These are phyloP conservation scores for Isaurus tuberculatus DNA, from an alignment of 92 coral and sea anemone species.

Conservation along the genomic window DNA sequence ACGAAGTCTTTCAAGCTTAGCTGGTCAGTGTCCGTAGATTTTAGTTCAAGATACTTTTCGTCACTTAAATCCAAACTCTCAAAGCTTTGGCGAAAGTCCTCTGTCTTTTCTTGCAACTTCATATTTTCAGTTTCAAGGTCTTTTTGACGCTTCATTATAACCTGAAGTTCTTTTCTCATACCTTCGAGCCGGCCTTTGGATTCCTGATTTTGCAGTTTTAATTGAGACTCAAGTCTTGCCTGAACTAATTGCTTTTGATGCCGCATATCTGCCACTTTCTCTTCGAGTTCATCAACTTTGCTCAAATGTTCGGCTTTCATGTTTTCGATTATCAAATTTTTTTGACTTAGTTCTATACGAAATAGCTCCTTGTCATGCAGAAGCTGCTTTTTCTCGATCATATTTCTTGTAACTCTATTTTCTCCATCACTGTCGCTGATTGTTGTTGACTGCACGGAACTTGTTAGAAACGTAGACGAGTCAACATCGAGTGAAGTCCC, in stretches of 20 bases:
- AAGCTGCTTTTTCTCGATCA: conserved; percentile 93
- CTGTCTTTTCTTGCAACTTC: conserved; percentile 86
- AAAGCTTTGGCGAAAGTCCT: conserved; percentile 75
- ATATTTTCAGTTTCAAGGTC: conserved; percentile 87
- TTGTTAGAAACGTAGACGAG: conserved; percentile 84
- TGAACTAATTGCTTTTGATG: conserved; percentile 94
- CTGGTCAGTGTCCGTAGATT: conserved; percentile 74
- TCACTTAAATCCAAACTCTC: conserved; percentile 73
- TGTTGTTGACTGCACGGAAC: conserved; percentile 90
- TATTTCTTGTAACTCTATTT: conserved; percentile 84
- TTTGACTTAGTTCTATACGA: conserved; percentile 92
- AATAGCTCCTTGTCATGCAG: conserved; percentile 92
- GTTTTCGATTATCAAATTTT: conserved; percentile 87
- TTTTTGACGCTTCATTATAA: conserved; percentile 79
- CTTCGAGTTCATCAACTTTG: conserved; percentile 95
- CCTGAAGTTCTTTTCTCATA: conserved; percentile 81
- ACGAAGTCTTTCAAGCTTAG: conserved; percentile 85
- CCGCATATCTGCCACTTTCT: conserved; percentile 79
- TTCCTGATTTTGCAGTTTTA: conserved; percentile 90
- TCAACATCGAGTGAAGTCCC: conserved; percentile 80
- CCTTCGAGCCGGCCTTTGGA: conserved; percentile 78
- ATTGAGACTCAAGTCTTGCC: conserved; percentile 93
- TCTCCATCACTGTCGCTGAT: conserved; percentile 81
- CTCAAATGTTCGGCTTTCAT: conserved; percentile 89
- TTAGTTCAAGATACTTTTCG: conserved; percentile 88